Evolutionary conservation across 1,140 invertebrate genomes (phyloP).

Genomic region (Bicyclus anynana): DNA sequence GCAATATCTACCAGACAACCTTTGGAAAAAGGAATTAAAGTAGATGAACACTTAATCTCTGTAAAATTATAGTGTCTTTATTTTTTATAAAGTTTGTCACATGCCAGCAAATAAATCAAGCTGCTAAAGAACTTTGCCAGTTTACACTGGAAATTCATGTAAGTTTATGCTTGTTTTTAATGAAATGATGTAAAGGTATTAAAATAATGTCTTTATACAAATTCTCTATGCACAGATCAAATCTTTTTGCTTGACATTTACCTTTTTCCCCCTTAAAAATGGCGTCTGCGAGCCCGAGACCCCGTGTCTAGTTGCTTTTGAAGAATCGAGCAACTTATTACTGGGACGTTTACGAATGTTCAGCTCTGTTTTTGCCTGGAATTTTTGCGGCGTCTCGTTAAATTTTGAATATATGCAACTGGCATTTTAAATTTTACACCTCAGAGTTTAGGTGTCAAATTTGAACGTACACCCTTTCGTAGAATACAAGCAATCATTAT

Average conservation of each 20-base stretch:
- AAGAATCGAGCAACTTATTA: constrained; percentile 50
- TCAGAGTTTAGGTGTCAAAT: constrained; percentile 4
- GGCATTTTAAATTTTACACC: constrained; percentile 18
- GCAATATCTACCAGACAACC: no score
- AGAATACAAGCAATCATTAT: constrained; percentile 27
- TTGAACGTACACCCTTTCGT: background rate
- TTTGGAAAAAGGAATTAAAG: no score
- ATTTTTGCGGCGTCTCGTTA: constrained; percentile 39
- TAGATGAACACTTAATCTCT: no score
- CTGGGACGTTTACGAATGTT: constrained; percentile 44
- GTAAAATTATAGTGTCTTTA: no score
- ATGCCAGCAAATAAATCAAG: no score
- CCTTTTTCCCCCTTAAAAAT: constrained; percentile 34
- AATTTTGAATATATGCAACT: constrained; percentile 27
- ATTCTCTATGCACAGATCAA: constrained; percentile 15
- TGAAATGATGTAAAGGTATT: no score
- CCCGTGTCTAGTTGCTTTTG: constrained; percentile 39
- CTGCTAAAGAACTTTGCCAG: no score
- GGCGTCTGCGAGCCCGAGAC: constrained; percentile 28
- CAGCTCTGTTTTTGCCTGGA: constrained; percentile 36
- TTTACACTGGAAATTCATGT: no score
- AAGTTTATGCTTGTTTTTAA: no score
- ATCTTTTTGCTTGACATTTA: constrained; percentile 21
- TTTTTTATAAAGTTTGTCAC: no score
- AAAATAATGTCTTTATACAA: background rate